Percentiles rank a stretch among this genome's conserved stretches.
These are phyloP conservation scores for Radopholus similis DNA, from an alignment of 1,140 invertebrate genomes.

Conservation along the genomic window DNA sequence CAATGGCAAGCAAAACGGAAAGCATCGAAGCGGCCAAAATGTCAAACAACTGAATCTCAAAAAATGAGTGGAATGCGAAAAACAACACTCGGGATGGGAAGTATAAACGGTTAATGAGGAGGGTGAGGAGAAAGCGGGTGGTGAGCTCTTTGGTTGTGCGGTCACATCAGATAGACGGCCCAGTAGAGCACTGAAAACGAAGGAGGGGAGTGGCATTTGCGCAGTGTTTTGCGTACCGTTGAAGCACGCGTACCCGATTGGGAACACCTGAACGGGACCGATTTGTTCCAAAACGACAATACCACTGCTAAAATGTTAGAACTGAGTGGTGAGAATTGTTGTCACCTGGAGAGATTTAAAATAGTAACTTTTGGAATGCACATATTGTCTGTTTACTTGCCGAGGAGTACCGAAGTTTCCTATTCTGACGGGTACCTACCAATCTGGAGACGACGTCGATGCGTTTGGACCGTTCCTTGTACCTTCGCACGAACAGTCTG, in stretches of 20 bases:
- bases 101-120: neutral
- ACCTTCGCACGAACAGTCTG: slow-evolving; percentile 49
- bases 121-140: no score
- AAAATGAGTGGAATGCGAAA: neutral
- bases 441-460: slow-evolving; percentile 55
- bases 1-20: neutral
- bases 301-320: no score
- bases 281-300: neutral
- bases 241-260: slow-evolving; percentile 59
- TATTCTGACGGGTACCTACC: no score
- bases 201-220: slow-evolving; percentile 2
- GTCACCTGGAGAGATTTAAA: no score
- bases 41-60: neutral
- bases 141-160: no score
- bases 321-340: no score
- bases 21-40: neutral
- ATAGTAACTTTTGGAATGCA: no score
- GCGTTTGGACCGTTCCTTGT: slow-evolving; percentile 54
- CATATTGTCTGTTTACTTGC: no score
- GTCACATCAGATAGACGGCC: slow-evolving; percentile 59
- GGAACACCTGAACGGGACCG: slow-evolving; percentile 49
- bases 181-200: slow-evolving; percentile 52
- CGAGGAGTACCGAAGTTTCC: no score
- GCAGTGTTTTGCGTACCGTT: slow-evolving; percentile 46
- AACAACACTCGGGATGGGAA: neutral